Base-by-base conservation (phyloP, 1,140 invertebrate genomes). In the Belonocnema kinseyi region DNA sequence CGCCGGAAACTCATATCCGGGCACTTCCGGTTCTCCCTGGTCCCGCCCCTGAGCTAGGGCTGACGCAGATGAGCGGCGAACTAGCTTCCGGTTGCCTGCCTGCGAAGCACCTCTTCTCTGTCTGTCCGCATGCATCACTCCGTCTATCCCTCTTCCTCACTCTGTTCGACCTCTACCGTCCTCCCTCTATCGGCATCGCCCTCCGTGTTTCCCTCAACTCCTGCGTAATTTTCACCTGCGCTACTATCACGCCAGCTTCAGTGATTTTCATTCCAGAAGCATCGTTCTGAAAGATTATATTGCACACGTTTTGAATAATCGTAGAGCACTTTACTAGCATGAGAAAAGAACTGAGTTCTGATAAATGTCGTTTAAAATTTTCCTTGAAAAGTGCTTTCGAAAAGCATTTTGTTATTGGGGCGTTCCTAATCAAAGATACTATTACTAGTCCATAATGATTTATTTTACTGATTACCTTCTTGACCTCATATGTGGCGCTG, bases 1-100 rank as follows among this genome's bases (percentile, higher is more conserved):
- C 84, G 90, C 87, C 90, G 90, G 90, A 91, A 91, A 90, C 90
- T 91, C 90, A 91, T 91, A 91, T 91, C 90, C 90, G 90, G 90
- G 90, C 84, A 86, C 89, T 89, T 91, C 90, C 90, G 87, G 84
- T 88, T 79, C 81, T 80, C 84, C 82, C 77, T 76, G 51, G 70
- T 54, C 73, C 79, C 84, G 78, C 82, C 84, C 80, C 80, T 54
- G 77, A 74, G 72, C 72, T 50, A 76, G 77, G 80, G 71, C 78
- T 76, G 81, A 84, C 81, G 82, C 81, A 86, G 84, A 89, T 88
- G 86, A 86, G 85, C 86, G 83, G 83, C 85, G 86, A 88, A 85
- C 83, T 87, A 82, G 84, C 86, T 88, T 90, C 88, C 88, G 87
- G 83, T 61, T 73, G 71, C 72, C 78, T 76, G 76, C 40, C 80